Evolutionary conservation across 2,113 vertebrate genomes (phyloP), one percentile per base, ranked within the genome.

Genomic region (Cottus gobio): DNA sequence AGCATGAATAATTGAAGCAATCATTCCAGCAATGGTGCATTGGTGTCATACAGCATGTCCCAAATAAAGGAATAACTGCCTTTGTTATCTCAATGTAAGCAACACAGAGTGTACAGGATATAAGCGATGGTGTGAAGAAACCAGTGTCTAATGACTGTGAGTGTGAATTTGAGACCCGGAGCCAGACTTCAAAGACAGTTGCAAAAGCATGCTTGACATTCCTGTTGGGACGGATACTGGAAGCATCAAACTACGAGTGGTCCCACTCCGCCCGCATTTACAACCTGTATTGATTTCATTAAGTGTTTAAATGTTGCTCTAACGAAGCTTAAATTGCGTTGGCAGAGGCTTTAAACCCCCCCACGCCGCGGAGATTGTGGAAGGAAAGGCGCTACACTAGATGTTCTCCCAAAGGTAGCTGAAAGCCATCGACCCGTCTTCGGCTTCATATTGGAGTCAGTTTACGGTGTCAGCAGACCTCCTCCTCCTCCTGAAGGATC

Each of bases 301-400:
- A 44, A 44, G 37, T 30, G 57, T 54, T 46, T 37, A 13, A 57
- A 58, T 70, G 72, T 70, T 69, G 58, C 18, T 82, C 9, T 64
- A 26, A n/a, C 31, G 54, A 28, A 63, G 42, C 31, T 73, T 18
- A 22, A 31, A 68, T 22, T 36, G 4, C 24, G 28, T 34, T 57
- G 12, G 37, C 20, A 1, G 7, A 34, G 15, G 31, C 16, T 34
- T 34, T 44, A 20, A 28, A 31, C 26, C 4, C 3, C 11, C 48
- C 39, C 39, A 13, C 4, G 11, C n/a, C 22, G 6, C 13, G 8
- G 50, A 36, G 44, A 26, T 3, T 34, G 28, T 34, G 63, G 20
- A 6, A 16, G 60, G 20, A 46, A 5, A 48, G 16, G 44, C 28
- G 18, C 46, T 3, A 66, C 44, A 4, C 48, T 16, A 22, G 26